Evolutionary conservation across 2,113 vertebrate species (phyloP).

Genomic region (Bos taurus): ARS-UCD2.0 NC_037354.1:38685501-38686000

Average conservation of each 20-base stretch:
- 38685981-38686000: not conserved
- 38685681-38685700: not conserved
- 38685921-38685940: not conserved
- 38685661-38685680: not conserved
- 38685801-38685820: not conserved
- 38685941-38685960: not conserved
- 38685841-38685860: fast-evolving
- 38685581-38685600: not conserved
- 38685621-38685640: not conserved
- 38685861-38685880: not conserved
- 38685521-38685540: not conserved
- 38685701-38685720: not conserved
- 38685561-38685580: not conserved
- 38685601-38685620: not conserved
- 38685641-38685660: not conserved
- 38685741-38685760: not conserved
- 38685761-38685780: not conserved
- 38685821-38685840: not conserved
- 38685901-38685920: not conserved
- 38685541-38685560: not conserved
- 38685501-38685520: not conserved
- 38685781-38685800: not conserved
- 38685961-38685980: not conserved
- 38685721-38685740: not conserved
- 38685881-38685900: not conserved